Percentiles rank a stretch among this genome's conserved stretches.
phyloP scores from a whole-genome alignment of 37 sponge, comb jelly and placozoan genomes.

The Dysidea cf. avara region DNA sequence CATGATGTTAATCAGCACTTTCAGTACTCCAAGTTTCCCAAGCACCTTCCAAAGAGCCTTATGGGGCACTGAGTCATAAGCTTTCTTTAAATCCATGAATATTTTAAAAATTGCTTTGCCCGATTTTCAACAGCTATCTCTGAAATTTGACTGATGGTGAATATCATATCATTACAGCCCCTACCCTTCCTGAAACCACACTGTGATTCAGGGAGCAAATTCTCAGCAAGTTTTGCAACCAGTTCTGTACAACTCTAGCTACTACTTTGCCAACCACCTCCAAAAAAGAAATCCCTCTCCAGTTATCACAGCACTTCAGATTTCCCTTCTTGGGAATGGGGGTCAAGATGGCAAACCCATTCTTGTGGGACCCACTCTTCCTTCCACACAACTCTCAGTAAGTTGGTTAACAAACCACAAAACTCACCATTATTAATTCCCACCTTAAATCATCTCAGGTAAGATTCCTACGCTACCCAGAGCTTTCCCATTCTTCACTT shows the following conservation, averaged over 20 bases:
- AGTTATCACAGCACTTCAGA: not conserved
- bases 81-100: too few species aligned
- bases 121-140: too few species aligned
- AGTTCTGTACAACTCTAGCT: not conserved
- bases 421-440: not conserved
- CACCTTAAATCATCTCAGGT: not conserved
- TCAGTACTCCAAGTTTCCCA: not conserved
- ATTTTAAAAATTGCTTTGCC: too few species aligned
- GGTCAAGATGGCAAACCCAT: too few species aligned
- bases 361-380: not conserved
- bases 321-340: too few species aligned
- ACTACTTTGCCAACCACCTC: not conserved
- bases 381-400: not conserved
- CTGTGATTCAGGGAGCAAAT: too few species aligned
- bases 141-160: not conserved
- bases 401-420: not conserved
- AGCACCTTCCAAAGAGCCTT: too few species aligned
- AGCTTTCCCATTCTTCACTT: not conserved
- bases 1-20: not conserved
- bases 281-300: not conserved
- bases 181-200: not conserved
- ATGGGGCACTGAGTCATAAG: too few species aligned
- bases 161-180: conserved; percentile 2
- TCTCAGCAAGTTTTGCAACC: too few species aligned
- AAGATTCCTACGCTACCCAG: too few species aligned